Conservation (phyloP, 2,888 invertebrate species). For the Agrilus biguttatus region DNA sequence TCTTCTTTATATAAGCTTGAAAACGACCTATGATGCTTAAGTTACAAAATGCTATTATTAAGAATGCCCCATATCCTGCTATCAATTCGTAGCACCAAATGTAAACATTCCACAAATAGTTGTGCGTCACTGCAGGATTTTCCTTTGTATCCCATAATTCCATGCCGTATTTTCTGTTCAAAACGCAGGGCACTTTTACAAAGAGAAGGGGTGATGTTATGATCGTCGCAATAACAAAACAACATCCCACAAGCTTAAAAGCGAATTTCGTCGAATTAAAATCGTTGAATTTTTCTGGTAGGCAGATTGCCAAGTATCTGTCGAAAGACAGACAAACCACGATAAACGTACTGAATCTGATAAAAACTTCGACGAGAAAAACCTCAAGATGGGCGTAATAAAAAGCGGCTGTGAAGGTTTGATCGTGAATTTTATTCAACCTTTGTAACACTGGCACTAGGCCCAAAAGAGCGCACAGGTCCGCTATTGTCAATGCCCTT, state of each 20-base stretch:
- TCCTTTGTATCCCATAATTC: conserved; percentile 11
- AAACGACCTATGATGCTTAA: conserved; percentile 12
- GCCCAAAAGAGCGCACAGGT: conserved; percentile 11
- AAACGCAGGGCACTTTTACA: conserved; percentile 8
- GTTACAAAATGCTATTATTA: conserved; percentile 10
- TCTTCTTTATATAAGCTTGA: conserved; percentile 9
- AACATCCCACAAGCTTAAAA: conserved; percentile 7
- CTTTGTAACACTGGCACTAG: conserved; percentile 11
- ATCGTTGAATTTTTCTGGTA: conserved; percentile 10
- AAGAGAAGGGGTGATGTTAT: conserved; percentile 9
- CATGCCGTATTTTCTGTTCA: background rate
- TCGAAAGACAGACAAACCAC: conserved; percentile 13
- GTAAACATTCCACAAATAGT: conserved; percentile 11
- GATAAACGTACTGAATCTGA: conserved; percentile 12
- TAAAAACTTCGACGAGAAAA: conserved; percentile 11
- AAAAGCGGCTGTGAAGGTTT: conserved; percentile 7
- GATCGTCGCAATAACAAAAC: conserved; percentile 7
- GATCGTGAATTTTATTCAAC: conserved; percentile 9
- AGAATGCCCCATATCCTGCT: conserved; percentile 10
- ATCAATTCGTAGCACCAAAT: conserved; percentile 9
- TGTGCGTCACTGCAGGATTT: conserved; percentile 9
- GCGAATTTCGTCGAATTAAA: conserved; percentile 10
- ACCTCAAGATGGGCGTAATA: conserved; percentile 13
- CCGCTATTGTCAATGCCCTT: conserved; percentile 11
- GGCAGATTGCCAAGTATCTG: conserved; percentile 13